Percentiles rank a stretch among this genome's conserved stretches.
These are phyloP conservation scores for Zaprionus tsacasi DNA, from an alignment of 1,140 invertebrate species.

Conservation along the genomic window DNA sequence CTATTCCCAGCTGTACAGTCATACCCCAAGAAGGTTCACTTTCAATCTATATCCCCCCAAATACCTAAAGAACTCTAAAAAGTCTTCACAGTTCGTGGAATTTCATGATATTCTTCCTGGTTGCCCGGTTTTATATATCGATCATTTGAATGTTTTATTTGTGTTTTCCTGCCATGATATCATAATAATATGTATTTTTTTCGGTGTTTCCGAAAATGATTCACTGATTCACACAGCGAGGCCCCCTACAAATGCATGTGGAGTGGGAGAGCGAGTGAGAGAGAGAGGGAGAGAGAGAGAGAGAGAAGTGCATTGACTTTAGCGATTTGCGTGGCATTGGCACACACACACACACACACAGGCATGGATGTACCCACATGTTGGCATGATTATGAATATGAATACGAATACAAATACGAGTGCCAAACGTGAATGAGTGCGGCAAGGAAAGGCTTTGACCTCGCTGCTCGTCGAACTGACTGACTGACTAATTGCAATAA, in stretches of 20 bases:
- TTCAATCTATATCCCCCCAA: too few relatives aligned
- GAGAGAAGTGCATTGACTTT: constrained; percentile 48
- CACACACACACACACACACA: constrained; percentile 22
- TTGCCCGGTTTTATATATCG: too few relatives aligned
- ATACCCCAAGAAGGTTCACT: too few relatives aligned
- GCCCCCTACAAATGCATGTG: constrained; percentile 33
- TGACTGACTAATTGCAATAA: constrained; percentile 35
- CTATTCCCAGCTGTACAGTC: too few relatives aligned
- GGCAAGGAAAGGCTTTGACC: constrained; percentile 40
- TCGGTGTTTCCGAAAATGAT: constrained; percentile 39
- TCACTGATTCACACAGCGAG: constrained; percentile 18
- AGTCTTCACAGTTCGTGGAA: too few relatives aligned
- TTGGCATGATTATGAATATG: constrained; percentile 38
- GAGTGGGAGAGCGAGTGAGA: background rate
- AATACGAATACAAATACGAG: constrained; percentile 39
- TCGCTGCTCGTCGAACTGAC: constrained; percentile 4
- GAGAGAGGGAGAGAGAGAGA: background rate
- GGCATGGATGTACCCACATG: background rate
- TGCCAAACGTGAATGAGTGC: constrained; percentile 32
- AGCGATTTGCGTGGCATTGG: constrained; percentile 50
- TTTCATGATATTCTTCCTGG: too few relatives aligned
- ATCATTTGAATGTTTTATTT: background rate
- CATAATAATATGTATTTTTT: constrained; percentile 1
- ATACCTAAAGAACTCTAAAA: too few relatives aligned
- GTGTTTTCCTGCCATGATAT: background rate